Base-by-base conservation (phyloP, 2,113 vertebrate species). In the Trogon surrucura region DNA sequence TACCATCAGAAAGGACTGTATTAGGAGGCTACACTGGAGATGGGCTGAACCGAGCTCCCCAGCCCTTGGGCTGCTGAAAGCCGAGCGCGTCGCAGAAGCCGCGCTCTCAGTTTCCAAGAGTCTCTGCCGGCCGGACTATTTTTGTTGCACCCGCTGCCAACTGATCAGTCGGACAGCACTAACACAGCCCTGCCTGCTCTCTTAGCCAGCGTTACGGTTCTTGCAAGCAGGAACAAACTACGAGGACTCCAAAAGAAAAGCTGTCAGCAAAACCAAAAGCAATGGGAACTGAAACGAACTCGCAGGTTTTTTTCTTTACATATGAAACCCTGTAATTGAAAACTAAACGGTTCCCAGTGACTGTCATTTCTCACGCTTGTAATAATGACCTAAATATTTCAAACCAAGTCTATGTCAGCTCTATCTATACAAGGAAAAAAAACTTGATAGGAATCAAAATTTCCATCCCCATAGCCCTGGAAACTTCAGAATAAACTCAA, bases 401-500 rank as follows among this genome's bases (percentile, higher is more conserved):
- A 41, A 53, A 72, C 48, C 25, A 57, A 85, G 29, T 54, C 41
- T 45, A 4, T 10, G 19, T 45, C 62, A 75, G 12, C 20, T 60
- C 5, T 20, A 30, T 5, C 6, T 18, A 70, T 29, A 54, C 2
- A 36, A 36, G 36, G 9, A 47, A 58, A 66, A 85, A 75, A 20
- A 1, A 0, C 2, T 23, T 86, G 23, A 41, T 2, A 57, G 0
- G 2, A 66, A 18, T 67, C 26, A 88, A 38, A 83, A 86, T 71
- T 73, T 54, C n/a, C 44, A 85, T 17, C 47, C 44, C 7, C 44
- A 41, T 30, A 72, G 25, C 30, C 27, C 56, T 20, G 64, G 29
- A 90, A 93, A 74, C 21, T 41, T 87, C 53, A 53, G 50, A 70
- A n/a, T 48, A 78, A 93, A 86, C 14, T 87, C 47, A 48, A 65